Evolutionary conservation across 1,140 invertebrate genomes (phyloP), one percentile per base, ranked within the genome.

Genomic region (Bombus balteatus): DNA sequence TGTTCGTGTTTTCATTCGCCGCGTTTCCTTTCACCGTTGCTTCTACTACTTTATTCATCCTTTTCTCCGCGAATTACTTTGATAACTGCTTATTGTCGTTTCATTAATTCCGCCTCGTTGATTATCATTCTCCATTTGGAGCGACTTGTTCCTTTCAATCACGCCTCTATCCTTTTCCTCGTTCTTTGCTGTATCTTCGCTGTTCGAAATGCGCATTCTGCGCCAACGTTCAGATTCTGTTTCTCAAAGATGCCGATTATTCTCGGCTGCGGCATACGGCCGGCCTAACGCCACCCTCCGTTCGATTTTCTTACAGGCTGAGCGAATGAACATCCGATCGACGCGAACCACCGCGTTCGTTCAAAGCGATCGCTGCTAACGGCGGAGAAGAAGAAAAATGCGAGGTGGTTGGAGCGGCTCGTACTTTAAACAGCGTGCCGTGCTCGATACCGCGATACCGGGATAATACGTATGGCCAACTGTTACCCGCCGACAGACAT

Each of bases 71-170:
- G 43, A 77, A 68, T 77, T 77, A 77, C 73, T 83, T 70, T 57
- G 43, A 77, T 83, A 83, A 83, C 68, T 70, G 81, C 81, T 77
- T 83, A 83, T 83, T 70, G 74, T 77, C 74, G 62, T 77, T 70
- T 57, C 73, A 34, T 70, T 83, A 83, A 83, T 83, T 83, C 81
- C 2, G 28, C 3, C 6, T 25, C 34, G 34, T 68, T 57, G 62
- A 76, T 65, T 68, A 65, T 77, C 41, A 70, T 32, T 37, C n/a
- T 25, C 43, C 47, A 4, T 9, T 34, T 37, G 10, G 3, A 59
- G 25, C 12, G 12, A 22, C 12, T 62, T 13, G n/a, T 13, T n/a
- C 28, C 10, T 62, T 13, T 2, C 28, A 13, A 62, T 62, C 10
- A 12, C 59, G 28, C 59, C 59, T 12, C 28, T n/a, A 1, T 22